Conservation (phyloP, 2,888 invertebrate genomes). For the Agrochola lota region DNA sequence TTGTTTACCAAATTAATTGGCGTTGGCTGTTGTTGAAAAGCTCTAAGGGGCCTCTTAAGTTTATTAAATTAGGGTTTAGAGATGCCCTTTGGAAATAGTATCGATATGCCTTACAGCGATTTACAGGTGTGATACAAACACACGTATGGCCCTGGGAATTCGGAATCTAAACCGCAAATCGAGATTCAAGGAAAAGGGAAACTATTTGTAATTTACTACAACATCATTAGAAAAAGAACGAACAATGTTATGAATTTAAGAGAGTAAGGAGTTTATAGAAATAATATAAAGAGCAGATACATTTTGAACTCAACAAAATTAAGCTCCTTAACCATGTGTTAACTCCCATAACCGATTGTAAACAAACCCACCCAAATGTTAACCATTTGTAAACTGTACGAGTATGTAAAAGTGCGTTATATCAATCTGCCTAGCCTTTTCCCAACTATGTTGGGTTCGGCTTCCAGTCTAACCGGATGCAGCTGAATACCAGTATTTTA, state of each 20-base stretch:
- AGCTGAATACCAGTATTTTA: too few relatives aligned
- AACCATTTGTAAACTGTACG: neutral
- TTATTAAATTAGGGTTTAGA: slow-evolving; percentile 43
- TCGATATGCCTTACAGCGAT: slow-evolving; percentile 2
- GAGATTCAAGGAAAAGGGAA: neutral
- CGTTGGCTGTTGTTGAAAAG: slow-evolving; percentile 44
- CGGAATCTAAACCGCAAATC: neutral
- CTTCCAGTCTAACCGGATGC: too few relatives aligned
- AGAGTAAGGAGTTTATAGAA: neutral
- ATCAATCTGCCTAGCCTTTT: neutral
- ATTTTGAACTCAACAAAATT: neutral
- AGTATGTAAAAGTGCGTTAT: neutral
- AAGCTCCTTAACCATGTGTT: neutral
- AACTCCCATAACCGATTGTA: neutral
- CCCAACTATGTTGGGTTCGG: too few relatives aligned
- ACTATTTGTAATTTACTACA: neutral
- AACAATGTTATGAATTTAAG: neutral
- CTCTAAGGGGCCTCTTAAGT: slow-evolving; percentile 22
- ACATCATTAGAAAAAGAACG: neutral
- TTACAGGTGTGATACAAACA: slow-evolving; percentile 14
- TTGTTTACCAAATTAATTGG: slow-evolving; percentile 37
- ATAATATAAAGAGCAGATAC: neutral
- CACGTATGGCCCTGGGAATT: slow-evolving; percentile 30
- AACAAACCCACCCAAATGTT: neutral
- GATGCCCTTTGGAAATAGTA: slow-evolving; percentile 28